Base-by-base conservation (phyloP, 2,888 invertebrate genomes). In the Cantharis nigra region DNA sequence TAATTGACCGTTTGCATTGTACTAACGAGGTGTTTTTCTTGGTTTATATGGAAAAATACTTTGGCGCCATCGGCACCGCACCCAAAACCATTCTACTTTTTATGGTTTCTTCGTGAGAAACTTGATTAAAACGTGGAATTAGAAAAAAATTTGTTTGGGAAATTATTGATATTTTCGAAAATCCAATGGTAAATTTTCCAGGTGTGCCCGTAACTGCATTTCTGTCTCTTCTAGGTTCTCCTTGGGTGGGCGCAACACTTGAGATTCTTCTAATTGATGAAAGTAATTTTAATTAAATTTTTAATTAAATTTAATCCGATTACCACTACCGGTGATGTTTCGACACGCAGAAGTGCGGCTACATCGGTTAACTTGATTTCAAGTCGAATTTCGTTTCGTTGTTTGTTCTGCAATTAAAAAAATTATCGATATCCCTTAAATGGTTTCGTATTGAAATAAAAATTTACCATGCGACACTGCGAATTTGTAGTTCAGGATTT, bases 1-100 rank as follows among this genome's bases (percentile, higher is more conserved):
- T 82, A 82, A 82, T 82, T 81, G 79, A 77, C 80, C 79, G 79
- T 81, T 79, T 80, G 80, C 75, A 80, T 82, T 82, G 80, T 75
- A 77, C 79, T 82, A 82, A 82, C 80, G 79, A 82, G 81, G 79
- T 78, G 80, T 80, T 82, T 80, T 78, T 79, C 80, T 80, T 79
- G 26, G 76, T 67, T 69, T 74, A 70, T 74, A 72, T 62, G 49
- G 67, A 76, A 78, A 78, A 76, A 76, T 70, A 69, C 76, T 69
- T 73, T 69, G 78, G 78, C 78, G 78, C 78, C 78, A 30, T 30
- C 28, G 28, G 28, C 28, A 76, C 70, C 76, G 64, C 71, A 76
- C 71, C 72, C 74, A 63, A 49, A 70, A 64, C 75, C 74, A 49
- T 49, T 78, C 69, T 76, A 76, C 23, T 76, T 75, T 67, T 72